Evolutionary conservation across 2,797 vertebrate genomes (phyloP).

Genomic region (Distichodus sexfasciatus): DNA sequence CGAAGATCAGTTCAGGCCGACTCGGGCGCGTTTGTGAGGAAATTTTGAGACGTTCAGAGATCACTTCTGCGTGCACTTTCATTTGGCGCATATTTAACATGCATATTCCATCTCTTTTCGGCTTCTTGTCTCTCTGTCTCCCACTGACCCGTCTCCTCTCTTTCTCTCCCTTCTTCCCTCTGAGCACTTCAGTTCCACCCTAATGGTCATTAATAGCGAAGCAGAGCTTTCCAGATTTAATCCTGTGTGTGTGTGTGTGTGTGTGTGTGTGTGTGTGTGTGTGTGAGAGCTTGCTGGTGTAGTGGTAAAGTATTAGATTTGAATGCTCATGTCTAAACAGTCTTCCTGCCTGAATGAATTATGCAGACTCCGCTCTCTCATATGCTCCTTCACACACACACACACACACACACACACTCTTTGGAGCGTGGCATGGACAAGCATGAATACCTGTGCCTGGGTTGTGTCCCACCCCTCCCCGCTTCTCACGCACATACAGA

Average conservation of each 20-base stretch:
- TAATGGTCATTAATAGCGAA: constrained; percentile 34
- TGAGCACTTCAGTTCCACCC: constrained; percentile 10
- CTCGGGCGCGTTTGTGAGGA: too few relatives aligned
- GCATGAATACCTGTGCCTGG: not conserved
- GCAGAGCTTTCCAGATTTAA: constrained; percentile 5
- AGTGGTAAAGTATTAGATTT: constrained; percentile 28
- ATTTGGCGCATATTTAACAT: too few relatives aligned
- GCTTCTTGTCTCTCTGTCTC: not conserved
- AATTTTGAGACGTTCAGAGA: too few relatives aligned
- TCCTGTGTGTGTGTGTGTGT: constrained; percentile 11
- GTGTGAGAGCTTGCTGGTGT: constrained; percentile 2
- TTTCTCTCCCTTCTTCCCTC: not conserved
- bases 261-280: constrained; percentile 35
- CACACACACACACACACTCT: not conserved
- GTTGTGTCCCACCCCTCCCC: not conserved
- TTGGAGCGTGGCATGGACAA: not conserved
- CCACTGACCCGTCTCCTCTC: not conserved
- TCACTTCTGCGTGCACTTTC: too few relatives aligned
- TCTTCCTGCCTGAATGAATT: constrained; percentile 32
- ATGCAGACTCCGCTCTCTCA: not conserved
- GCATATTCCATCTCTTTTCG: too few relatives aligned
- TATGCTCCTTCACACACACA: not conserved
- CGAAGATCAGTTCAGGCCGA: too few relatives aligned
- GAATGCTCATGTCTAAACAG: constrained; percentile 41
- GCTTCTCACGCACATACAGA: too few relatives aligned